Base-by-base conservation (phyloP, 2,888 invertebrate species). In the Kryphioiulus occultus region DNA sequence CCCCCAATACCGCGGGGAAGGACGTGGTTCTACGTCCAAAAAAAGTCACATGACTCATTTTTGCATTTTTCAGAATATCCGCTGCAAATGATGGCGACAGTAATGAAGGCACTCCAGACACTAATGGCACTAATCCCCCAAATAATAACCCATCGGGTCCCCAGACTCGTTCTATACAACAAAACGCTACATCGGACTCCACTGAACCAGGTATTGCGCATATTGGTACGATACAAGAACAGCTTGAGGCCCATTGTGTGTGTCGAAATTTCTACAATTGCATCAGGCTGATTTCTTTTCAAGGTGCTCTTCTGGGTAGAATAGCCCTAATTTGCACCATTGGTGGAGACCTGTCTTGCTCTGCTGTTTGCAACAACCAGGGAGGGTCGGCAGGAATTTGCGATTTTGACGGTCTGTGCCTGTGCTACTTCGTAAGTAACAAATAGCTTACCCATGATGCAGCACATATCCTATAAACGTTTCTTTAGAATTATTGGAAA, bases 91-190 rank as follows among this genome's bases (percentile, higher is more conserved):
- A 30, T 78, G 68, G 68, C 10, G 78, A 78, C 2, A 12, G 15
- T 26, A 78, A 78, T 15, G 78, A 30, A 30, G 78, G 15, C 30
- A 78, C 78, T 78, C 78, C 78, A 30, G 78, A 30, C 78, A 78
- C 30, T 15, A 78, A 78, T 12, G 30, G 22, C 26, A 22, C 68
- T 5, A 22, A 68, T 0, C 68, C 68, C 22, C 9, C 68, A 26
- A 68, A 68, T 68, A 68, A 68, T 68, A 26, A 26, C 22, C 68
- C 68, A 68, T 68, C 68, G 10, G 68, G 68, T 68, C 68, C 68
- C 22, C 68, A 68, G 68, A 1, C 44, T 44, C 44, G 26, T 10
- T 68, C 68, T 12, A 10, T 68, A 26, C 5, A 59, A 59, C 12
- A 5, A 0, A 59, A 59, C 53, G 53, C n/a, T 2, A 22, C 22